Evolutionary conservation across 2,797 vertebrate species (phyloP).

Genomic region (Dallia pectoralis): DNA sequence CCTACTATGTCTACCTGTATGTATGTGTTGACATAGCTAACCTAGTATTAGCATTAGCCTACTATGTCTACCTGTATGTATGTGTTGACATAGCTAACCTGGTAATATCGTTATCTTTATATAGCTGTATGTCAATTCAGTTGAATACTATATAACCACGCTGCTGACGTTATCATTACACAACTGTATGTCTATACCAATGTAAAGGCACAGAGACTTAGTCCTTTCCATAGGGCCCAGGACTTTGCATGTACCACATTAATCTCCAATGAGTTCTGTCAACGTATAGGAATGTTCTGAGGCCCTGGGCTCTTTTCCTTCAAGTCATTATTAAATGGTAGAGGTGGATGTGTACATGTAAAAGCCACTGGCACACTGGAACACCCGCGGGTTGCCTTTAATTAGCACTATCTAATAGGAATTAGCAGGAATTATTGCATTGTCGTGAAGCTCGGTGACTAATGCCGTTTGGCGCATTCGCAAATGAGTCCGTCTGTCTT

Average conservation of each 20-base stretch:
- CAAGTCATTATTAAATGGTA: neutral
- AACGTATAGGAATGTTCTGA: neutral
- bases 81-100: too few species aligned
- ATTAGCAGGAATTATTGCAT: neutral
- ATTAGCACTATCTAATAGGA: neutral
- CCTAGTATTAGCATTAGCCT: too few species aligned
- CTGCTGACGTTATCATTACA: too few species aligned
- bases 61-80: too few species aligned
- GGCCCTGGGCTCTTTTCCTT: neutral
- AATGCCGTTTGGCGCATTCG: neutral
- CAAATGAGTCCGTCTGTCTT: neutral
- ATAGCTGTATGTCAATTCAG: too few species aligned
- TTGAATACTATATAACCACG: too few species aligned
- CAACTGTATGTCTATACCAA: neutral
- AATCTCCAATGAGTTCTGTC: neutral
- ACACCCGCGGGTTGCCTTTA: neutral
- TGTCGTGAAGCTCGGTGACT: neutral
- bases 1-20: too few species aligned
- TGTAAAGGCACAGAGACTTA: neutral
- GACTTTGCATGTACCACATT: neutral
- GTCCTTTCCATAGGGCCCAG: neutral
- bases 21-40: too few species aligned
- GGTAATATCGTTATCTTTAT: too few species aligned
- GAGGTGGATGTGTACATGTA: neutral
- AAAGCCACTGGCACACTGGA: neutral